Base-by-base conservation (phyloP, 2,888 invertebrate species). In the Sinhomidia bicolor region DNA sequence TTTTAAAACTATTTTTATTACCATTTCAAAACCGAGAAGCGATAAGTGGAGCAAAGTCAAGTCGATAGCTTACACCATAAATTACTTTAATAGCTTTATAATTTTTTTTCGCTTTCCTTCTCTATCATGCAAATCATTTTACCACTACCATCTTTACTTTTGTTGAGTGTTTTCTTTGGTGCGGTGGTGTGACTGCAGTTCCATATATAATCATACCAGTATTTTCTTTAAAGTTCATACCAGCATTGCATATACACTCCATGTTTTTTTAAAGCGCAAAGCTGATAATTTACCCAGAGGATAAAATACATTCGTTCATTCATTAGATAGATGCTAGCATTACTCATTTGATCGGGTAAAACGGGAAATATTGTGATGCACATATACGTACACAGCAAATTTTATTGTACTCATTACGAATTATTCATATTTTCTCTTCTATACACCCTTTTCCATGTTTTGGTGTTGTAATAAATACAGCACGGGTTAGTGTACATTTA, bases 11-110 rank as follows among this genome's bases (percentile, higher is more conserved):
- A 12, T 85, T 76, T 57, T 76, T 44, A 71, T 23, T 41, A 20
- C 14, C 71, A 14, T 71, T 41, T 20, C 36, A 71, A 20, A 36
- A 41, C 41, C 17, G 71, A 71, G 23, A 12, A 71, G 41, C 71
- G 71, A 71, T 71, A 71, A 85, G 29, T 76, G 47, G 60, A 26
- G 60, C n/a, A n/a, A n/a, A 44, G 74, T 62, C 41, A 36, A 76
- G 44, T 7, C 44, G 23, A 71, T 71, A 44, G 71, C 71, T 44
- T 80, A 20, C 17, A 23, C 51, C 84, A 51, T 85, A 85, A 85
- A 85, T 85, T 85, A 85, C 84, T 76, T 85, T 85, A 85, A 85
- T 85, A 62, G 76, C 84, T 85, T 76, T 76, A 76, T 76, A 84
- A 84, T 76, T 85, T 85, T 41, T 51, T 85, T 60, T 47, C 57